Conservation (phyloP, 2,113 vertebrate species). For the Columba livia region DNA sequence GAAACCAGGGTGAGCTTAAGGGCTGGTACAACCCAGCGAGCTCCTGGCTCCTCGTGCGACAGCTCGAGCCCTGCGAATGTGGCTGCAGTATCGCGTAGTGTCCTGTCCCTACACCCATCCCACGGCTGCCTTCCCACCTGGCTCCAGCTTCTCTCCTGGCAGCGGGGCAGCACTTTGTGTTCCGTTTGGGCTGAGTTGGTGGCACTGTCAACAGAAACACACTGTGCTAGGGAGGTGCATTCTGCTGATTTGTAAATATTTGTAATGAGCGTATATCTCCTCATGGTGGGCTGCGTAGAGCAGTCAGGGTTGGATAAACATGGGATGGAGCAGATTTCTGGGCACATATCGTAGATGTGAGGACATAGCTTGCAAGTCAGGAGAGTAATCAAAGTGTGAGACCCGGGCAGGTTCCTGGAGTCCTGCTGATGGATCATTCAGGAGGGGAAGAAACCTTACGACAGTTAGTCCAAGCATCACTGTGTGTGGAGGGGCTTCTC, state of each 20-base stretch:
- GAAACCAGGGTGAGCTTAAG: background rate
- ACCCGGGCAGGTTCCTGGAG: background rate
- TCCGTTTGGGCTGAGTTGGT: background rate
- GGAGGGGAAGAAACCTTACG: background rate
- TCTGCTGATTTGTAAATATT: background rate
- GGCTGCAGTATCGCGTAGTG: accelerated
- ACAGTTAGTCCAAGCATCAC: background rate
- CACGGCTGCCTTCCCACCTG: background rate
- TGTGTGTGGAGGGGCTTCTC: background rate
- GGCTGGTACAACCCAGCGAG: background rate
- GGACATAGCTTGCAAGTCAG: background rate
- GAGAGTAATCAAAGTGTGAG: background rate
- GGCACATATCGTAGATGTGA: accelerated
- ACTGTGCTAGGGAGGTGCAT: background rate
- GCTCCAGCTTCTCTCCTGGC: background rate
- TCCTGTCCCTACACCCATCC: background rate
- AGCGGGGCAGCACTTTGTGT: background rate
- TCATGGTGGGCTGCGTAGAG: background rate
- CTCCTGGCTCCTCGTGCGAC: background rate
- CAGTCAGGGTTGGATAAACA: background rate
- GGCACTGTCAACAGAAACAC: background rate
- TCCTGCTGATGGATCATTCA: background rate
- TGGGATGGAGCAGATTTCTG: background rate
- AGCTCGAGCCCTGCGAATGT: background rate
- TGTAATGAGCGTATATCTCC: background rate